These are phyloP conservation scores for Phoenicopterus ruber DNA, from an alignment of 2,113 vertebrate species.

Conservation along the genomic window DNA sequence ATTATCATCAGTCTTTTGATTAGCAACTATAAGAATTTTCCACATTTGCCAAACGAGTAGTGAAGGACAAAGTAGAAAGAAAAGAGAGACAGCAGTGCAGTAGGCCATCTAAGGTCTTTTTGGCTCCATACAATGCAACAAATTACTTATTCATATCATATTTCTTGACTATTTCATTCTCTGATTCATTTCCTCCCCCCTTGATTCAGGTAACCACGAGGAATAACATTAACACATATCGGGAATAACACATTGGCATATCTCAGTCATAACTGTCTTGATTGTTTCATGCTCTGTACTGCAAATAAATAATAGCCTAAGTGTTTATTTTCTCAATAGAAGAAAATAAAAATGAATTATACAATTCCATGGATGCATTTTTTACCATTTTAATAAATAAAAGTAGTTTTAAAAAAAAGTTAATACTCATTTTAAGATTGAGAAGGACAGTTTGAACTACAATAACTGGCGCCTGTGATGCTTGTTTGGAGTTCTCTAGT, in stretches of 20 bases:
- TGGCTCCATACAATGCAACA: background rate
- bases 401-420: background rate
- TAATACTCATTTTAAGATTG: background rate
- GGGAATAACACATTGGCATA: background rate
- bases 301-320: background rate
- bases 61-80: background rate
- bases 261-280: background rate
- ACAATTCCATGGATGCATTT: background rate
- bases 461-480: background rate
- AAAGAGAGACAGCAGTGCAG: background rate
- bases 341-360: background rate
- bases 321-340: background rate
- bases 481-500: background rate
- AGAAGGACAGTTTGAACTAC: background rate
- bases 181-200: background rate
- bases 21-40: background rate
- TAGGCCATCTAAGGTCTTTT: background rate
- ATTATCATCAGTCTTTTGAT: background rate
- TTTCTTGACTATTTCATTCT: background rate
- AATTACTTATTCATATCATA: background rate
- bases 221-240: background rate
- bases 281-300: background rate
- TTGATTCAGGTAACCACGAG: background rate
- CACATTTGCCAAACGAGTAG: background rate
- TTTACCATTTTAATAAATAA: background rate